These are phyloP conservation scores for Tapirus terrestris DNA, from an alignment of 2,113 vertebrate genomes.

Conservation along the genomic window DNA sequence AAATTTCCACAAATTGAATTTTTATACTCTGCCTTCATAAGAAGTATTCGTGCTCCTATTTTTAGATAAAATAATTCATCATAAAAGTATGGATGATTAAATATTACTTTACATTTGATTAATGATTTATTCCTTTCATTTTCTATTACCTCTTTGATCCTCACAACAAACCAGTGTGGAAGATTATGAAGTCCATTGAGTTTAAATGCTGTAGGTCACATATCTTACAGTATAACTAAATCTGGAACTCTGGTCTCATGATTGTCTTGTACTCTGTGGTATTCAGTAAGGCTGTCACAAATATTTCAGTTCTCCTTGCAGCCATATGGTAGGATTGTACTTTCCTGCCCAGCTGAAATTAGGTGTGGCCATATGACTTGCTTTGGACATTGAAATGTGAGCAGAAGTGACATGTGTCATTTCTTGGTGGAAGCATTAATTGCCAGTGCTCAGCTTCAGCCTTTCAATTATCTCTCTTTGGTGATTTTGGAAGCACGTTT, in stretches of 20 bases:
- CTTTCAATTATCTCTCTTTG: background rate
- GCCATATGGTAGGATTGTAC: slow-evolving; percentile 17
- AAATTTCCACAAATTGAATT: background rate
- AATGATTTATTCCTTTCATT: background rate
- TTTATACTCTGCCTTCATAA: background rate
- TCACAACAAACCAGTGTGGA: background rate
- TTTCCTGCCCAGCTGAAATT: background rate
- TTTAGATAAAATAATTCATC: slow-evolving; percentile 45
- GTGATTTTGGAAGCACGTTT: background rate
- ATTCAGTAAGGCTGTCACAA: background rate
- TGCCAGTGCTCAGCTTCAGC: background rate
- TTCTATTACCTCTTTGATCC: background rate
- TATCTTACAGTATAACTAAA: slow-evolving; percentile 31
- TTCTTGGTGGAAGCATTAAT: slow-evolving; percentile 17
- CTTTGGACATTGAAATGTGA: slow-evolving; percentile 4
- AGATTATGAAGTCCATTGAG: background rate
- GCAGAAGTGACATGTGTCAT: background rate
- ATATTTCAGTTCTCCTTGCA: slow-evolving; percentile 18
- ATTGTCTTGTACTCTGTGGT: background rate
- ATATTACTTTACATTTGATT: background rate
- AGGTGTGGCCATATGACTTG: background rate
- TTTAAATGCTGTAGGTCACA: background rate
- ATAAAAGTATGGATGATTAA: slow-evolving; percentile 18
- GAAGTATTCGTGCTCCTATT: background rate
- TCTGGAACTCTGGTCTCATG: background rate